Evolutionary conservation across 2,888 invertebrate species (phyloP).

Genomic region (Cartodere bifasciata): DNA sequence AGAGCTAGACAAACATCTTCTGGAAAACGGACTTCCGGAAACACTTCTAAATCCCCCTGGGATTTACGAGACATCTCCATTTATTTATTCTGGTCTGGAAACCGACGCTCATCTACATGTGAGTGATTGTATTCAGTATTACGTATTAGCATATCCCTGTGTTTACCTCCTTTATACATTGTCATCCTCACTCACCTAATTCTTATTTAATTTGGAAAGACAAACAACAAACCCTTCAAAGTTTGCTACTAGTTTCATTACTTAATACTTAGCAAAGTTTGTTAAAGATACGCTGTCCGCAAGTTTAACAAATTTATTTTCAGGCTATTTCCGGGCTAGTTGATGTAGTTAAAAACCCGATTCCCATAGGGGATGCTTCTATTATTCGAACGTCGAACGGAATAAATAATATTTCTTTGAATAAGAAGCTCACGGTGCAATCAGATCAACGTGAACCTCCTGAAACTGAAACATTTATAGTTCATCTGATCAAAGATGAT

Average conservation of each 20-base stretch:
- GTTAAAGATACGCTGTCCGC: too few relatives aligned
- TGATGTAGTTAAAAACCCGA: conserved; percentile 50
- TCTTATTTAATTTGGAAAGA: too few relatives aligned
- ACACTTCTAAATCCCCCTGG: conserved; percentile 33
- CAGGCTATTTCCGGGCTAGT: conserved; percentile 52
- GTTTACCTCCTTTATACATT: conserved; percentile 25
- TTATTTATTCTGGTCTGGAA: conserved; percentile 37
- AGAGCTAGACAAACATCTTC: conserved; percentile 60
- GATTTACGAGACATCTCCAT: conserved; percentile 28
- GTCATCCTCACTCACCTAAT: too few relatives aligned
- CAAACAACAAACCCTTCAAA: too few relatives aligned
- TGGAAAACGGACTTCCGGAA: conserved; percentile 49
- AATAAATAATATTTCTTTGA: conserved; percentile 11
- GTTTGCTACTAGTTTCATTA: too few relatives aligned
- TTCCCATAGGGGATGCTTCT: conserved; percentile 33
- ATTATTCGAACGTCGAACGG: conserved; percentile 6
- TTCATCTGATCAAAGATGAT: conserved; percentile 82
- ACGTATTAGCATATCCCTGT: conserved; percentile 23
- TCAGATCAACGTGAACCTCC: conserved; percentile 52
- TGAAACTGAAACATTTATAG: conserved; percentile 83
- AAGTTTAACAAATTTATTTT: too few relatives aligned
- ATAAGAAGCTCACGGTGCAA: conserved; percentile 36
- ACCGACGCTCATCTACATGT: conserved; percentile 41
- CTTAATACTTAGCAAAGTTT: too few relatives aligned
- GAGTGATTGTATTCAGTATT: conserved; percentile 23